phyloP scores from a whole-genome alignment of 2,797 vertebrate species.

The Hippoglossus hippoglossus region DNA sequence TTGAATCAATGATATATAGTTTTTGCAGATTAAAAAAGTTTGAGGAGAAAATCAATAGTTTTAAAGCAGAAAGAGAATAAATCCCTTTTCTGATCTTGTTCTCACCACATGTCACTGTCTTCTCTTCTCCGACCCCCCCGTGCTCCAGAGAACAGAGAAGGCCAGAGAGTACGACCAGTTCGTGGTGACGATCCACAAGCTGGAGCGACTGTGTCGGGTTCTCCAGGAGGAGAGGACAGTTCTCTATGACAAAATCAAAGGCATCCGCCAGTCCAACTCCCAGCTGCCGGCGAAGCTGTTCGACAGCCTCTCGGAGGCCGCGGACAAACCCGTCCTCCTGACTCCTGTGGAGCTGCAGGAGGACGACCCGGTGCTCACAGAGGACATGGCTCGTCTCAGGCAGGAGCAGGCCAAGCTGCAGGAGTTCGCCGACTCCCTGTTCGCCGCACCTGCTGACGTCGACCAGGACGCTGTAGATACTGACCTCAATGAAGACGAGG shows the following conservation, averaged over 20 bases:
- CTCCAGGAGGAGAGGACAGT: constrained; percentile 93
- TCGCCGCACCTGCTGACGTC: constrained; percentile 55
- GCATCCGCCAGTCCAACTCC: constrained; percentile 79
- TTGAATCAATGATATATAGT: too few relatives aligned
- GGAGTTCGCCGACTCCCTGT: constrained; percentile 85
- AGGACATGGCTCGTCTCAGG: constrained; percentile 72
- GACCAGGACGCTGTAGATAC: constrained; percentile 5
- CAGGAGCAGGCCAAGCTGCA: constrained; percentile 83
- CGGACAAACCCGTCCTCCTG: neutral
- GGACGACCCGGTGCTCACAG: constrained; percentile 63
- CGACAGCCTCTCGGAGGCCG: neutral
- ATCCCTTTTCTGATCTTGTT: too few relatives aligned
- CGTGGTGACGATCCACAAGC: constrained; percentile 90
- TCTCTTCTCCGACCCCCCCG: too few relatives aligned
- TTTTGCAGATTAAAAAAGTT: too few relatives aligned
- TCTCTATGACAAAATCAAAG: constrained; percentile 93
- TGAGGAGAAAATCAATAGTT: neutral
- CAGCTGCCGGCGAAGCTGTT: constrained; percentile 42
- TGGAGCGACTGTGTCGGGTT: constrained; percentile 92
- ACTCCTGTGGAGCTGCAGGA: constrained; percentile 30
- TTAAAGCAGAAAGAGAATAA: too few relatives aligned
- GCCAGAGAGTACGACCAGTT: constrained; percentile 92
- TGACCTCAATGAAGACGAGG: constrained; percentile 35
- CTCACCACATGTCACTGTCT: neutral
- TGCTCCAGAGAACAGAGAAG: constrained; percentile 89